A percentile compares a stretch with the other conserved stretches of the same genome.
phyloP scores from a whole-genome alignment of 2,888 invertebrate genomes.

The Ophonus ardosiacus region DNA sequence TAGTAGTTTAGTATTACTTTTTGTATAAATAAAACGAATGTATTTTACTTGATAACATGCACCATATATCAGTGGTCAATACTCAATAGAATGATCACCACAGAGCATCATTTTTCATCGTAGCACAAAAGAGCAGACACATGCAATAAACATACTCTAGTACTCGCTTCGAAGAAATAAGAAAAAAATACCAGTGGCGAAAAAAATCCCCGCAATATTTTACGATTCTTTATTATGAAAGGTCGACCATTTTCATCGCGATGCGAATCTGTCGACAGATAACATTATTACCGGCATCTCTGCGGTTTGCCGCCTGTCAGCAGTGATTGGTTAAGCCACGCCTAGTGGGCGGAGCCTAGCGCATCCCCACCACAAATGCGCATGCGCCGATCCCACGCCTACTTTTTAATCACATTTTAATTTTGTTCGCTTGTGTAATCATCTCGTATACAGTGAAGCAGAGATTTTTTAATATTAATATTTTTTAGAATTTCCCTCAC shows the following conservation, averaged over 20 bases:
- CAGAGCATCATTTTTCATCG: constrained; percentile 18
- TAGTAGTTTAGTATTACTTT: too few species aligned
- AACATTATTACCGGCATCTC: constrained; percentile 72
- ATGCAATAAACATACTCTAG: neutral
- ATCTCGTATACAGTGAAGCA: constrained; percentile 28
- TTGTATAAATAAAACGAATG: too few species aligned
- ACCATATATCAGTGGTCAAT: too few species aligned
- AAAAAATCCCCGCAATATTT: constrained; percentile 48
- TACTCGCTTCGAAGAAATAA: constrained; percentile 1
- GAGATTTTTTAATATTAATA: constrained; percentile 58
- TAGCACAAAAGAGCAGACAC: constrained; percentile 1
- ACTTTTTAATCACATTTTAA: constrained; percentile 62
- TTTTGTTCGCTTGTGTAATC: constrained; percentile 53
- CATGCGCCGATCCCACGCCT: constrained; percentile 65
- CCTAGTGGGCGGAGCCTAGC: constrained; percentile 66
- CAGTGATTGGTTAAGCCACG: constrained; percentile 71
- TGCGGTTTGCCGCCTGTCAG: constrained; percentile 71
- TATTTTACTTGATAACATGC: too few species aligned
- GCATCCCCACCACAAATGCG: constrained; percentile 64
- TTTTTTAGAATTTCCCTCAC: constrained; percentile 27
- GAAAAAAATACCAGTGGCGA: constrained; percentile 7
- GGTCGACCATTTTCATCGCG: constrained; percentile 20
- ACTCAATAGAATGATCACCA: neutral
- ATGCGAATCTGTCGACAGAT: constrained; percentile 58
- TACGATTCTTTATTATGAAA: constrained; percentile 56